Percentiles rank a stretch among this genome's conserved stretches.
These are phyloP conservation scores for Dinoponera quadriceps DNA, from an alignment of 1,140 invertebrate species.

Conservation along the genomic window DNA sequence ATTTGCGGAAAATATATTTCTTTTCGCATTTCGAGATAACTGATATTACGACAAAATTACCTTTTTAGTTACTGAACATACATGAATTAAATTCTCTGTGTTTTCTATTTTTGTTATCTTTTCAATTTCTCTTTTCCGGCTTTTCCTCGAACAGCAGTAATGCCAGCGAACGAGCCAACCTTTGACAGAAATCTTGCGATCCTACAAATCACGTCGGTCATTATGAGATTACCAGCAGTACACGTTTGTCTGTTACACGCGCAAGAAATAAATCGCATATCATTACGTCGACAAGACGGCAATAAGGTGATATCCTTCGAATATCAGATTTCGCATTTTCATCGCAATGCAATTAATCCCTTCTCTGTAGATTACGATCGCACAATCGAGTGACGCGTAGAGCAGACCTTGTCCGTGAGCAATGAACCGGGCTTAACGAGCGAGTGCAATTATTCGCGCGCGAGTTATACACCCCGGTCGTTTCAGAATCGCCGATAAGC, in stretches of 20 bases:
- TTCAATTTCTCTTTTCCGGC: too few relatives aligned
- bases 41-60: too few relatives aligned
- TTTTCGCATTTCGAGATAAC: too few relatives aligned
- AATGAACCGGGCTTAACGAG: slow-evolving; percentile 3
- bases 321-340: slow-evolving; percentile 25
- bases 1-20: slow-evolving; percentile 20
- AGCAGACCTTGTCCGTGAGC: slow-evolving; percentile 9
- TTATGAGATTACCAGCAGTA: neutral
- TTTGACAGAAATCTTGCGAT: too few relatives aligned
- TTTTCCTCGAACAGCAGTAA: too few relatives aligned
- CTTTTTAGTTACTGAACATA: too few relatives aligned
- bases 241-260: neutral
- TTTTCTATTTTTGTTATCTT: too few relatives aligned
- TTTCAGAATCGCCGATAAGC: slow-evolving; percentile 22
- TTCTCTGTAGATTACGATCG: slow-evolving; percentile 34
- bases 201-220: too few relatives aligned
- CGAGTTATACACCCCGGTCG: slow-evolving; percentile 5
- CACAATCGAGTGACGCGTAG: neutral
- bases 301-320: slow-evolving; percentile 7
- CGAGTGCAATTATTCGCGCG: slow-evolving; percentile 7
- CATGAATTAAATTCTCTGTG: too few relatives aligned
- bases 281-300: neutral
- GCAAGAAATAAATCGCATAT: slow-evolving; percentile 7
- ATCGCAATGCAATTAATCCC: slow-evolving; percentile 29
- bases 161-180: too few relatives aligned